phyloP scores from a whole-genome alignment of 2,113 vertebrate species.

The Lates calcarifer region DNA sequence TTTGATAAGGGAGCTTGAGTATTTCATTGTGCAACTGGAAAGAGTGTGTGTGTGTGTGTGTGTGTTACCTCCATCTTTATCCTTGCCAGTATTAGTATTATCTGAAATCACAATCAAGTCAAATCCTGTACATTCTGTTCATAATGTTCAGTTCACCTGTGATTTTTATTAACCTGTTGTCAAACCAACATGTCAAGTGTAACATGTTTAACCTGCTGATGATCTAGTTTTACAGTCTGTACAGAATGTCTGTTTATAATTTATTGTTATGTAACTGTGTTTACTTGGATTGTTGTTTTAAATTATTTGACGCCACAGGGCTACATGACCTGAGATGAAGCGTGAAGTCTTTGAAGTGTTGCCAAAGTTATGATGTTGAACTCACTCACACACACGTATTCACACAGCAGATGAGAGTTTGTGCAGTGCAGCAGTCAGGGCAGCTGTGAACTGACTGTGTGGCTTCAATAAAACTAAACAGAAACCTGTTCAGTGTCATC shows the following conservation, averaged over 20 bases:
- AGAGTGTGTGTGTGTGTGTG: slow-evolving; percentile 13
- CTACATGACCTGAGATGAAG: slow-evolving; percentile 2
- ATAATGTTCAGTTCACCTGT: not conserved
- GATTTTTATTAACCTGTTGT: not conserved
- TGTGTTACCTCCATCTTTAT: not conserved
- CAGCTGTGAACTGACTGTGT: slow-evolving; percentile 40
- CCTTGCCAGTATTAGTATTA: slow-evolving; percentile 48
- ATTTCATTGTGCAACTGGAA: not conserved
- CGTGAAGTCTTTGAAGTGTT: slow-evolving; percentile 33
- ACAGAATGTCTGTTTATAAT: slow-evolving; percentile 8
- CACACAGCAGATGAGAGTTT: slow-evolving; percentile 45
- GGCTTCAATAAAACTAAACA: slow-evolving; percentile 63
- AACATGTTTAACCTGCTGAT: slow-evolving; percentile 31
- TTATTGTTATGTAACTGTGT: slow-evolving; percentile 33
- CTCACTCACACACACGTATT: slow-evolving; percentile 1
- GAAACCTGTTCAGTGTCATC: slow-evolving; percentile 22
- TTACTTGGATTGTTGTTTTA: slow-evolving; percentile 29
- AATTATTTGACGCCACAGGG: slow-evolving; percentile 50
- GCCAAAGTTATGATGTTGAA: slow-evolving; percentile 44
- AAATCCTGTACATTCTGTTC: slow-evolving; percentile 34
- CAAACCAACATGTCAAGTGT: not conserved
- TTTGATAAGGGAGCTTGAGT: not conserved
- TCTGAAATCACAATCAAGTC: not conserved
- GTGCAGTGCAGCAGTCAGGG: slow-evolving; percentile 28
- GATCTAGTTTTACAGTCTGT: slow-evolving; percentile 9